Percentiles rank a stretch among this genome's conserved stretches.
Evolutionary conservation across 2,113 vertebrate genomes (phyloP).

Genomic region (Oreochromis niloticus): DNA sequence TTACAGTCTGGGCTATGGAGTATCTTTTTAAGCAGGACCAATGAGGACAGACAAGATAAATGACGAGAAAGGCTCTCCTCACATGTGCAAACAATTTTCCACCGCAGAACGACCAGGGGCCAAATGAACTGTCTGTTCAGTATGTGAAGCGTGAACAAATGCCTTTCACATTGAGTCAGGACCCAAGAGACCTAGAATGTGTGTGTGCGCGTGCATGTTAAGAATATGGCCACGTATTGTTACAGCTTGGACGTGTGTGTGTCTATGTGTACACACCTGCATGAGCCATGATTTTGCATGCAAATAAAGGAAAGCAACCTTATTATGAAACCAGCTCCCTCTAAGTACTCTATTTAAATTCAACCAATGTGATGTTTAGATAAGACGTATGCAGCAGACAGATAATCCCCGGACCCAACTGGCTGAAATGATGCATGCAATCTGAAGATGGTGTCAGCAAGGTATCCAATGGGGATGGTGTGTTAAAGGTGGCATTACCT

Average conservation of each 20-base stretch:
- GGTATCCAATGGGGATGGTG: neutral
- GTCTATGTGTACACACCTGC: neutral
- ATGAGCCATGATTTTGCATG: conserved; percentile 9
- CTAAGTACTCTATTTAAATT: conserved; percentile 51
- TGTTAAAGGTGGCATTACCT: neutral
- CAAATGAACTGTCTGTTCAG: conserved; percentile 56
- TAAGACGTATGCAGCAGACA: conserved; percentile 8
- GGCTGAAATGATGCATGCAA: conserved; percentile 3
- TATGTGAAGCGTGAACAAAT: conserved; percentile 54
- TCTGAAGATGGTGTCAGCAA: neutral
- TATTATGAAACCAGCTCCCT: conserved; percentile 25
- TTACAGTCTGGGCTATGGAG: conserved; percentile 1
- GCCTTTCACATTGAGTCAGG: conserved; percentile 47
- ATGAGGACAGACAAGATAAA: conserved; percentile 47
- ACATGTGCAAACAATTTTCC: conserved; percentile 64
- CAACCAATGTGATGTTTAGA: conserved; percentile 26
- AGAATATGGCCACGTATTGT: neutral
- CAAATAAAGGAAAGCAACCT: conserved; percentile 11
- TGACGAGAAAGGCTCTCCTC: conserved; percentile 24
- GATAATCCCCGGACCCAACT: conserved; percentile 27
- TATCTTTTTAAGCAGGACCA: conserved; percentile 8
- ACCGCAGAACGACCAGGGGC: conserved; percentile 17
- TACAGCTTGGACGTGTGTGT: neutral
- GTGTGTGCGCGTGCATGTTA: neutral
- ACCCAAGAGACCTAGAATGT: neutral